Base-by-base conservation (phyloP, 2,113 vertebrate genomes). In the Pyrgilauda ruficollis region DNA sequence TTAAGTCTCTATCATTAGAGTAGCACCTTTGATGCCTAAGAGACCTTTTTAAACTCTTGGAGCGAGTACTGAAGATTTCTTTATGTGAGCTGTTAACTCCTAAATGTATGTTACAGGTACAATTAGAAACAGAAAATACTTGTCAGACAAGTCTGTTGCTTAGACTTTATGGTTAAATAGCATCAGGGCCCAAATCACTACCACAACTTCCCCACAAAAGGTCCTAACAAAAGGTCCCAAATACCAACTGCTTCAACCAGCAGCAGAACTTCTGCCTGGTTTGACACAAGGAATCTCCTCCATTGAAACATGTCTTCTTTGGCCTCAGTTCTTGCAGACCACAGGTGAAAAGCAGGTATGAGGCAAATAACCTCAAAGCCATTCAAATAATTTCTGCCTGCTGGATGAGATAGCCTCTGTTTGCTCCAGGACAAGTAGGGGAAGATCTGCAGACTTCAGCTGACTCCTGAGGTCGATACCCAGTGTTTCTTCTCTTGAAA, bases 1-100 rank as follows among this genome's bases (percentile, higher is more conserved):
- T 59, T 74, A 90, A 84, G 19, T 35, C 37, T 75, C 49, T 74
- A 22, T 53, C 86, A 61, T 52, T 50, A 35, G 5, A 92, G 53
- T 23, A 79, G 43, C 35, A 88, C 50, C 83, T 88, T 59, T 90
- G 68, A 90, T 84, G 76, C 59, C 39, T 55, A 90, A 74, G 3
- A 92, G 50, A 35, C 55, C 27, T 74, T 81, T 84, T 47, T 31
- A 77, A 84, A 55, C 35, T 67, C 76, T n/a, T 73, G 46, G 63
- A 92, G 26, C 1, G 7, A 78, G 67, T 76, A 89, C 63, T 80
- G 49, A 95, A 68, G 52, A 85, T 50, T 30, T 70, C 70, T 39
- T 23, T 47, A 41, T 9, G 19, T 41, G 67, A 94, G 55, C 49
- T 91, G 46, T 56, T 83, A 92, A 76, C 20, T 69, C 59, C 49